Evolutionary conservation across 1,140 invertebrate genomes (phyloP).

Genomic region (Periplaneta americana): DNA sequence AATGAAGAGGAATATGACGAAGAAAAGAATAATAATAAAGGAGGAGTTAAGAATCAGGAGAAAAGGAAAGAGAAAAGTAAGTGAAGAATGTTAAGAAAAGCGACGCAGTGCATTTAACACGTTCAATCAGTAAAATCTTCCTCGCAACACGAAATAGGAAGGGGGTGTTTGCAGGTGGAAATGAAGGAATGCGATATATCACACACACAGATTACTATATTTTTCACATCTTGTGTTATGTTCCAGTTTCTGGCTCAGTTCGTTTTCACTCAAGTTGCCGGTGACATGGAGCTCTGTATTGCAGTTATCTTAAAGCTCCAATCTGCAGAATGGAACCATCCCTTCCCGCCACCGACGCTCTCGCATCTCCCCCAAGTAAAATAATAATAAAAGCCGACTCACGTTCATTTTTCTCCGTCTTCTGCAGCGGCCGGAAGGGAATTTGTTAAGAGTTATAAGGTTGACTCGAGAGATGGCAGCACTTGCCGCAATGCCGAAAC

Average conservation of each 20-base stretch:
- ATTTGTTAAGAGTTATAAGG: neutral
- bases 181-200: neutral
- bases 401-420: neutral
- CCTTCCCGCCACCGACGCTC: neutral
- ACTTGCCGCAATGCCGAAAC: neutral
- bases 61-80: no score
- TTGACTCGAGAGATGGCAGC: neutral
- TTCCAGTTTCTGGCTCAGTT: neutral
- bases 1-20: no score
- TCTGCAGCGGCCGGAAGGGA: neutral
- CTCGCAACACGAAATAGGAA: no score
- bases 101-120: no score
- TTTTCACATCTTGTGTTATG: neutral
- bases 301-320: neutral
- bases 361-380: neutral
- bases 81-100: no score
- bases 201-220: neutral
- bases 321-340: neutral
- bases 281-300: neutral
- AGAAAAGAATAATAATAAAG: no score
- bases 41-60: no score
- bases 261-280: neutral
- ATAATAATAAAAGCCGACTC: neutral
- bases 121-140: no score
- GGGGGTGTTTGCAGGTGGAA: no score